These are phyloP conservation scores for Catocala nupta DNA, from an alignment of 2,888 invertebrate species.

Conservation along the genomic window DNA sequence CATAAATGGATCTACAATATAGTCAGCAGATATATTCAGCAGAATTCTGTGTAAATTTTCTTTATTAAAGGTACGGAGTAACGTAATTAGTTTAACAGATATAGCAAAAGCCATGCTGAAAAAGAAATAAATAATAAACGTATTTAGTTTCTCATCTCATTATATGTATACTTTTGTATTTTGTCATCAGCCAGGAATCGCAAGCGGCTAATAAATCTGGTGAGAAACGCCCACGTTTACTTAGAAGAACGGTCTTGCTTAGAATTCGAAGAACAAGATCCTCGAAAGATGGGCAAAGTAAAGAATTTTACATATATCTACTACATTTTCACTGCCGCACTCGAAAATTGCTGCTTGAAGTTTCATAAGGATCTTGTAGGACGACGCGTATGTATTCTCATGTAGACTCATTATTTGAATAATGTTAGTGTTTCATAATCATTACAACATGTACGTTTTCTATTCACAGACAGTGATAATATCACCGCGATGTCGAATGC, in stretches of 20 bases:
- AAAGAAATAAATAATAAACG: no score
- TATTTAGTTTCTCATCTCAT: no score
- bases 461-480: constrained; percentile 67
- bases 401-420: no score
- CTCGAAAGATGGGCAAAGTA: constrained; percentile 47
- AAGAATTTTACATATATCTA: constrained; percentile 66
- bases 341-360: constrained; percentile 71
- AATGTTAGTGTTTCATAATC: no score
- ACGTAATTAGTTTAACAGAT: no score
- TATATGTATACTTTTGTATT: background rate
- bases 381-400: background rate
- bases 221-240: constrained; percentile 57
- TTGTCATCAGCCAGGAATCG: constrained; percentile 7
- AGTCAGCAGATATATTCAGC: no score
- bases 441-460: background rate
- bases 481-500: constrained; percentile 71
- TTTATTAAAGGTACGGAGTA: no score
- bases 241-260: constrained; percentile 69
- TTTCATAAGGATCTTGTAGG: constrained; percentile 3
- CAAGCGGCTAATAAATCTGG: background rate
- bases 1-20: no score
- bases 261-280: constrained; percentile 64
- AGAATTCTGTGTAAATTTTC: no score
- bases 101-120: no score
- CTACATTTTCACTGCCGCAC: constrained; percentile 71